Evolutionary conservation across 2,888 invertebrate genomes (phyloP), one percentile per base, ranked within the genome.

Genomic region (Orgyia antiqua): DNA sequence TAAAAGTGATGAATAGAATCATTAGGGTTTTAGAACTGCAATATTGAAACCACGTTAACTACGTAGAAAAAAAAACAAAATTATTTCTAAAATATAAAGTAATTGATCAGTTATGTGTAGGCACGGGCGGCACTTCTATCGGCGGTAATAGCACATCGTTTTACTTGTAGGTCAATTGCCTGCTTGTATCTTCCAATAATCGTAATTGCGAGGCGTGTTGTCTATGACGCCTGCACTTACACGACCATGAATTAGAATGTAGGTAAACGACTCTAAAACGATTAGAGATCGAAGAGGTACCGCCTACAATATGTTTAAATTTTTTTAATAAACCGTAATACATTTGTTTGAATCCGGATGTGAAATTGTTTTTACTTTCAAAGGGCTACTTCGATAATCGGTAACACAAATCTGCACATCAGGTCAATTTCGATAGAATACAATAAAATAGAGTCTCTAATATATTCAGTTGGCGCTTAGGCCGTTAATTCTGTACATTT

Each of bases 91-190:
- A 63, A 54, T 58, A 51, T 59, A 48, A 31, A 57, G 60, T 59
- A 63, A 74, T 72, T 75, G 72, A 73, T 70, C 70, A 45, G 66
- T 67, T 69, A 66, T 58, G 60, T 59, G 64, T 61, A 62, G 59
- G 59, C 56, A 42, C 39, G 27, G 50, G 49, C 56, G 63, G 62
- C 64, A 64, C 62, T 63, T 65, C 51, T 58, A 64, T 57, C 51
- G 46, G 56, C 47, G 52, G 61, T 71, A 73, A 76, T 74, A 67
- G 67, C 61, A 62, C 58, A 66, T 67, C 58, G 58, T 59, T 51
- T 37, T 51, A 48, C 43, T 73, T 72, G 65, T 80, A 48, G 79
- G 82, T 80, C 80, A 78, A 78, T 77, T 73, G 71, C 58, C 59
- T 64, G 37, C n/a, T n/a, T n/a, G n/a, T 64, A 67, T 60, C 69